phyloP scores from a whole-genome alignment of 1,140 invertebrate species.

The Oreohelix idahoensis region DNA sequence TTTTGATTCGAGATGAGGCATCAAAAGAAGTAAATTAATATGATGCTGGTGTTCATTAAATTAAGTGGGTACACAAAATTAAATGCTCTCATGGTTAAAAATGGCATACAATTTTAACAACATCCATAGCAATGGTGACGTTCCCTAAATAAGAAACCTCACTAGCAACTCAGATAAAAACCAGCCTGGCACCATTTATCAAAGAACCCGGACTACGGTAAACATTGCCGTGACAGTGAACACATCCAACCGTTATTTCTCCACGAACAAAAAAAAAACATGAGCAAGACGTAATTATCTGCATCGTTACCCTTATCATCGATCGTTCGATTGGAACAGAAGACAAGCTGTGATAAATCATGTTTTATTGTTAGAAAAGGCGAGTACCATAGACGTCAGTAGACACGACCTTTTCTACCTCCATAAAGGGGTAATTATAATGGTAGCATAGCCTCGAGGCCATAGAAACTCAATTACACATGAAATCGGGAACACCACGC shows the following conservation, averaged over 20 bases:
- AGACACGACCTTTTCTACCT: not conserved
- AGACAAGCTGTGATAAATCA: constrained; percentile 7
- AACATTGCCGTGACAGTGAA: not conserved
- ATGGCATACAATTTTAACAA: too few relatives aligned
- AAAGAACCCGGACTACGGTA: not conserved
- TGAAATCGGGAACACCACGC: too few relatives aligned
- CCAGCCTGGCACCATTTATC: not conserved
- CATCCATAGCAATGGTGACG: too few relatives aligned
- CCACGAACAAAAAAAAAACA: not conserved
- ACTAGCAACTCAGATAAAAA: not conserved
- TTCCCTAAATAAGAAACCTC: too few relatives aligned
- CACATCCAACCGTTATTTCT: not conserved
- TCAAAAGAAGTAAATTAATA: too few relatives aligned
- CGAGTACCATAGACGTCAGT: not conserved
- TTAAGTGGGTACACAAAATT: too few relatives aligned
- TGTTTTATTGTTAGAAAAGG: not conserved
- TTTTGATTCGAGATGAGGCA: too few relatives aligned
- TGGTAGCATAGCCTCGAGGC: too few relatives aligned
- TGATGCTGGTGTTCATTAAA: too few relatives aligned
- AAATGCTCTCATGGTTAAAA: too few relatives aligned
- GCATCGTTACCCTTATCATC: not conserved
- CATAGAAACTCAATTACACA: too few relatives aligned
- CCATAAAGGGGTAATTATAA: not conserved
- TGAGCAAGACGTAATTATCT: not conserved
- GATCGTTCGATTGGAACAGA: not conserved